phyloP scores from a whole-genome alignment of 2,888 invertebrate species.

The Anarsia innoxiella region DNA sequence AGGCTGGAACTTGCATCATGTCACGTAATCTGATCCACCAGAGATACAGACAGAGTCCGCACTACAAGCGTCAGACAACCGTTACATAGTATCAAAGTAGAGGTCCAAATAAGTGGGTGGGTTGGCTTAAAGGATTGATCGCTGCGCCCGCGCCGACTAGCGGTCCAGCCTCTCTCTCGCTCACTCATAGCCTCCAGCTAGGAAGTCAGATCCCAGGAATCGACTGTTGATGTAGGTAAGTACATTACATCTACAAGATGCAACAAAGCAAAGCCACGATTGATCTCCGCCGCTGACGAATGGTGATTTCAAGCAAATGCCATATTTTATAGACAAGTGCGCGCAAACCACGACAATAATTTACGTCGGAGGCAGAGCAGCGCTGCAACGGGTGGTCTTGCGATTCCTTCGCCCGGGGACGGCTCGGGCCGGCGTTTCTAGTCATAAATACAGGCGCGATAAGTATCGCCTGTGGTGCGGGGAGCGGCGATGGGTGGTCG shows the following conservation, averaged over 20 bases:
- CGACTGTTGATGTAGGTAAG: background rate
- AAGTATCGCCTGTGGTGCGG: conserved; percentile 50
- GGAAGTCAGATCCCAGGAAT: background rate
- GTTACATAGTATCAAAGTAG: no score
- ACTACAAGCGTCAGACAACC: no score
- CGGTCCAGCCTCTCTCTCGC: conserved; percentile 39
- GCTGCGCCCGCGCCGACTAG: conserved; percentile 44
- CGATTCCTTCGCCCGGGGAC: conserved; percentile 38
- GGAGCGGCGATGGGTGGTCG: conserved; percentile 41
- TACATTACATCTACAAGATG: background rate
- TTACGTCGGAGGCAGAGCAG: conserved; percentile 32
- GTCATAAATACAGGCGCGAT: conserved; percentile 67
- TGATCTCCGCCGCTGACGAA: conserved; percentile 3
- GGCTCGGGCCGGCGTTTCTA: conserved; percentile 54
- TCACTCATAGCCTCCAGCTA: conserved; percentile 23
- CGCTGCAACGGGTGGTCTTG: conserved; percentile 52
- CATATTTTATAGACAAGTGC: conserved; percentile 1
- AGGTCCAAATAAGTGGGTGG: conserved; percentile 38
- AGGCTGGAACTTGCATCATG: no score
- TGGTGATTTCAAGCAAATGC: conserved; percentile 1
- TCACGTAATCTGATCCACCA: no score
- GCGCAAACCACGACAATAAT: conserved; percentile 19
- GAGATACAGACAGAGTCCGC: no score
- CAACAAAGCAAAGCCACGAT: background rate
- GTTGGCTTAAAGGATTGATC: no score